Evolutionary conservation across 2,113 vertebrate species (phyloP), one percentile per base, ranked within the genome.

Genomic region (Alectura lathami): DNA sequence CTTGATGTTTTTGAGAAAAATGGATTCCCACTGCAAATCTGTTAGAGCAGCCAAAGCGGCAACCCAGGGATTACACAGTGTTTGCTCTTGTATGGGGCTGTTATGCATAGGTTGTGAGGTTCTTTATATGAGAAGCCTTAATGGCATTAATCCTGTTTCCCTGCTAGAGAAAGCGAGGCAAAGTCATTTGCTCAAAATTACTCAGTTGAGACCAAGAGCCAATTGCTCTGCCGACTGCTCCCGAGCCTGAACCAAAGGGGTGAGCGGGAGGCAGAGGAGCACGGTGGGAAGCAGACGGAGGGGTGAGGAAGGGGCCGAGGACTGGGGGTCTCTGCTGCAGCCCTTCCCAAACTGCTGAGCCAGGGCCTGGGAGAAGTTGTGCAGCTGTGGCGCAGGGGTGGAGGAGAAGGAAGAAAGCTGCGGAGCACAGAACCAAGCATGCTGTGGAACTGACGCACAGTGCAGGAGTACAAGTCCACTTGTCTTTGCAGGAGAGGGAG

Each of bases 301-400:
- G 32, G 17, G 40, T 0, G 1, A 30, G 53, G 38, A 77, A 27
- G 66, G 36, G 40, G 45, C 13, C 0, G 9, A n/a, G 54, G 32
- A 2, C 26, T 36, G 66, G 70, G 68, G 32, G 51, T 36, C 13
- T 40, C 26, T 27, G 43, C 56, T 15, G 72, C 51, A 42, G 32
- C 1, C 0, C 21, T 6, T 8, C n/a, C 83, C 11, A 38, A 66
- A 32, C 2, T 3, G 1, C 32, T 7, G 6, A 8, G 5, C 27
- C 4, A 24, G 68, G 32, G 43, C 45, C 32, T 5, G 26, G 84
- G 13, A 50, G 63, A 84, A 20, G 29, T 9, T 38, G 17, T 1
- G 0, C 51, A 9, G 54, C 1, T 1, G 18, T 12, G 24, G 36
- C 5, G 1, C 0, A 3, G 6, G 48, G 34, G 47, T 16, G 0